Percentiles rank a stretch among this genome's conserved stretches.
Conservation (phyloP, 2,888 invertebrate genomes). For the Drosophila anceps region DNA sequence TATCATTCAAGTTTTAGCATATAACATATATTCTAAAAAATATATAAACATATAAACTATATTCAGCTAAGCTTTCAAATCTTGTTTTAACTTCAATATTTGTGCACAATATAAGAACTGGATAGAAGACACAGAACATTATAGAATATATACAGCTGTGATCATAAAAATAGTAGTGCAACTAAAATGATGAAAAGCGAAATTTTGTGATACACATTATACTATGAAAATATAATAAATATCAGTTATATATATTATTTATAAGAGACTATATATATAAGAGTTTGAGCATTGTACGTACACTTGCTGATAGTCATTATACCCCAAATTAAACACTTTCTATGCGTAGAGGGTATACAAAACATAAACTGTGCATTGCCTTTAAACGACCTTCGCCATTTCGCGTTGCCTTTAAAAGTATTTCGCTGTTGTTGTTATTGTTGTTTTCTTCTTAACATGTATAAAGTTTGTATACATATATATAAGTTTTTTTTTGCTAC, state of each 20-base stretch:
- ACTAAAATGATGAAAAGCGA: too few species aligned
- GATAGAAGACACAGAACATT: too few species aligned
- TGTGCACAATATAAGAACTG: too few species aligned
- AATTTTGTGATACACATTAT: too few species aligned
- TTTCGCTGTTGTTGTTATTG: conserved; percentile 67
- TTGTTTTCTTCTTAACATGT: conserved; percentile 48
- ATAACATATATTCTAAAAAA: too few species aligned
- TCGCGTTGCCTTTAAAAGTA: conserved; percentile 76
- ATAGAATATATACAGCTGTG: too few species aligned
- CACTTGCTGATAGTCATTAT: not conserved
- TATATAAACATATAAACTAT: too few species aligned
- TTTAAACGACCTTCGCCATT: conserved; percentile 79
- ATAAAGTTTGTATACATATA: conserved; percentile 41
- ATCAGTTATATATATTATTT: not conserved
- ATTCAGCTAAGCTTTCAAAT: too few species aligned
- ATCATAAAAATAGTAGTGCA: too few species aligned
- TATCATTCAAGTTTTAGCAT: too few species aligned
- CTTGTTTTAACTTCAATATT: too few species aligned
- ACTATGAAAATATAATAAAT: too few species aligned
- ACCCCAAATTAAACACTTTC: not conserved
- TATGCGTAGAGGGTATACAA: conserved; percentile 23
- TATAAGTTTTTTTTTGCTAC: conserved; percentile 38
- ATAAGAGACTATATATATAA: not conserved
- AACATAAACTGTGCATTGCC: conserved; percentile 61
- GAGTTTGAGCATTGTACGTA: not conserved